Percentiles rank a stretch among this genome's conserved stretches.
Conservation (phyloP, 2,113 vertebrate genomes). For the Hypomesus transpacificus region DNA sequence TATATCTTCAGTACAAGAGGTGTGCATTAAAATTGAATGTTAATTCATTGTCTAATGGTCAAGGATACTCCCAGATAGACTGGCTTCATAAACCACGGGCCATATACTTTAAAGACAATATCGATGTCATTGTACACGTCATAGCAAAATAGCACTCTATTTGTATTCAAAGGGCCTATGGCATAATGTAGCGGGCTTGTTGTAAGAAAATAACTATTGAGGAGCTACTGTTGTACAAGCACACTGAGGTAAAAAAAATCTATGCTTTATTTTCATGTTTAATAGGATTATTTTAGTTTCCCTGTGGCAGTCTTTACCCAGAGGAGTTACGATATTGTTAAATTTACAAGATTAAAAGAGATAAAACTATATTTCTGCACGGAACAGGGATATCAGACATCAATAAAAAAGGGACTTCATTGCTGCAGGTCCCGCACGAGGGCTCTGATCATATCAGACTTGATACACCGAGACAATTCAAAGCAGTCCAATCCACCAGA, state of each 20-base stretch:
- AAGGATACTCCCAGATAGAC: too few species aligned
- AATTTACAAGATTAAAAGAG: slow-evolving; percentile 17
- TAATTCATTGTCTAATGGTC: too few species aligned
- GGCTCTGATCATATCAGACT: background rate
- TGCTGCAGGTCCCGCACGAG: background rate
- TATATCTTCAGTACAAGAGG: too few species aligned
- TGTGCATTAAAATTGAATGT: too few species aligned
- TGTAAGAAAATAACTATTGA: background rate
- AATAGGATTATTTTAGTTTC: slow-evolving; percentile 30
- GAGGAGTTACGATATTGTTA: slow-evolving; percentile 13
- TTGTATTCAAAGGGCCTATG: background rate
- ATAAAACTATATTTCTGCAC: slow-evolving; percentile 12
- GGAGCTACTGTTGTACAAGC: background rate
- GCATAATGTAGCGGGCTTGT: background rate
- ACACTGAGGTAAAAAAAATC: background rate
- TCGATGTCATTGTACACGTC: too few species aligned
- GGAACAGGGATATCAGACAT: slow-evolving; percentile 14
- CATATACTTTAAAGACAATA: too few species aligned
- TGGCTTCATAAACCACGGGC: too few species aligned
- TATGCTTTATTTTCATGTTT: slow-evolving; percentile 10
- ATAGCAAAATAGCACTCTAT: background rate
- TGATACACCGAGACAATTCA: background rate
- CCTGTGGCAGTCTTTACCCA: background rate
- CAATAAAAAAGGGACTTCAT: background rate
- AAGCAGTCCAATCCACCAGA: too few species aligned